Evolutionary conservation across 2,797 vertebrate species (phyloP), one percentile per base, ranked within the genome.

Genomic region (Chanos chanos): DNA sequence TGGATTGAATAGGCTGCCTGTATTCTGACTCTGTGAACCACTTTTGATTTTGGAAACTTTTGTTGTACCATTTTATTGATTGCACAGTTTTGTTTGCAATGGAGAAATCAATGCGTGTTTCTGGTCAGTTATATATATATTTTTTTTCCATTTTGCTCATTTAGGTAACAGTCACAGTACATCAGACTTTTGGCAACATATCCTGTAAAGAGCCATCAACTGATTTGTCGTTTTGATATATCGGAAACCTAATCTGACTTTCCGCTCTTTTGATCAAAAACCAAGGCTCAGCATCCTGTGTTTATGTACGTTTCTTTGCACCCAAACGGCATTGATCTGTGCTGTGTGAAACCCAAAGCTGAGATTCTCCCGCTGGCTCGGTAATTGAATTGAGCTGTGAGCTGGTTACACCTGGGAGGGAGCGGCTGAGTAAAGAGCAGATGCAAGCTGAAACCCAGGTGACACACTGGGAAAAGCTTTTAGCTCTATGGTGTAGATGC

Each of bases 311-410:
- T 61, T 1, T 37, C n/a, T n/a, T n/a, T n/a, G 33, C 25, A 51
- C 61, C 61, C 43, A 73, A 50, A 56, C 67, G 56, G 5, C 72
- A 79, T 83, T 70, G 76, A 86, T 75, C 56, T 1, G 12, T 57
- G 63, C 77, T 63, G 52, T 55, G 66, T 27, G 64, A 83, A 76
- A 83, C 75, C 64, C 66, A 57, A 59, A 51, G 15, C 51, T 56
- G 43, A 28, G 55, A 58, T 60, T n/a, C n/a, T n/a, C n/a, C n/a
- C n/a, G n/a, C n/a, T n/a, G n/a, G n/a, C n/a, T n/a, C 45, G 7
- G 39, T 53, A 67, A 33, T 41, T 67, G 33, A 7, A 9, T 72
- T 74, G 25, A 30, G 48, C 48, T 62, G 22, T 41, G 33, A 5
- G 8, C 57, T 21, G 40, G 43, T 43, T 22, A 19, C 40, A 19